Evolutionary conservation across 2,888 invertebrate species (phyloP).

Genomic region (Phaedon cochleariae): DNA sequence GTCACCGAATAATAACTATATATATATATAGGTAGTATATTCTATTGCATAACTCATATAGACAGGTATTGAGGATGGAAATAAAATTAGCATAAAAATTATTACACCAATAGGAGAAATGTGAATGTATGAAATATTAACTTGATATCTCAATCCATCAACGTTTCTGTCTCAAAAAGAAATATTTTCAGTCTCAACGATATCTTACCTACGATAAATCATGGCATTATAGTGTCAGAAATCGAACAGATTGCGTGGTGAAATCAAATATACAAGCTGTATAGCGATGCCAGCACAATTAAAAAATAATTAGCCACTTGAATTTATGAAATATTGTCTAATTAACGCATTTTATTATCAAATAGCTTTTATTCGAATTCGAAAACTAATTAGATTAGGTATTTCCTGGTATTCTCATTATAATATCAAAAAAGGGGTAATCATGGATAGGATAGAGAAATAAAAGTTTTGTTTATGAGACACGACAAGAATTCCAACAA

Average conservation of each 20-base stretch:
- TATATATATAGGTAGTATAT: too few species aligned
- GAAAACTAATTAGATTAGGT: not conserved
- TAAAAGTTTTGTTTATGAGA: too few species aligned
- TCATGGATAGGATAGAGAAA: too few species aligned
- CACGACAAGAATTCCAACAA: too few species aligned
- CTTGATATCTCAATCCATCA: too few species aligned
- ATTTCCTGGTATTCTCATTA: not conserved
- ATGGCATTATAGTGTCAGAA: not conserved
- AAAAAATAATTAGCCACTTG: not conserved
- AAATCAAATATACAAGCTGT: not conserved
- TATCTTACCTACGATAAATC: not conserved
- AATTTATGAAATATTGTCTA: slow-evolving; percentile 2
- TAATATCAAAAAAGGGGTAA: too few species aligned
- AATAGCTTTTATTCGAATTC: not conserved
- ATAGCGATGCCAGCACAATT: not conserved
- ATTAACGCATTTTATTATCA: not conserved
- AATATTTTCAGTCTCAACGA: not conserved
- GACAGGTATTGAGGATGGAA: too few species aligned
- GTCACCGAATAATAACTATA: too few species aligned
- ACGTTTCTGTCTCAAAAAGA: not conserved
- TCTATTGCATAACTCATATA: too few species aligned
- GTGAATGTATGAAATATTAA: too few species aligned
- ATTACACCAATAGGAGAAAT: too few species aligned
- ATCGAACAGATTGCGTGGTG: not conserved
- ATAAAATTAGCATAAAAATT: too few species aligned